Base-by-base conservation (phyloP, 2,113 vertebrate species). In the Zingel zingel region DNA sequence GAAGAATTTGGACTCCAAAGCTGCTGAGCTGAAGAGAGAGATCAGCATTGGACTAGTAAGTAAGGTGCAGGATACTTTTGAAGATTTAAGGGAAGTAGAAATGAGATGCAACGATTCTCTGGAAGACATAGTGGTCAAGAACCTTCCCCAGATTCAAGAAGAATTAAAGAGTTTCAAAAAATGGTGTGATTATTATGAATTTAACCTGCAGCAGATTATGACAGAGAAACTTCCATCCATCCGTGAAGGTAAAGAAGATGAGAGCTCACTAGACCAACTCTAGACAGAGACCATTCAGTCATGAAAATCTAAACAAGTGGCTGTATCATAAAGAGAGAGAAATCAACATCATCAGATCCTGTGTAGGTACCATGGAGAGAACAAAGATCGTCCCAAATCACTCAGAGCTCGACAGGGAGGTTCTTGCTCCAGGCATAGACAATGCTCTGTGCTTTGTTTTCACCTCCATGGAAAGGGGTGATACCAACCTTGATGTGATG, bases 81-180 rank as follows among this genome's bases (percentile, higher is more conserved):
- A 75, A 30, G 33, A 76, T 0, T 21, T 87, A 0, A 1, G 3
- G 0, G 0, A 68, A 4, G 2, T 48, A 2, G 2, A 14, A 0
- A 72, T 63, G 15, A 33, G 61, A 3, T 91, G 77, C 59, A 91
- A 91, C 0, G 92, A 94, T 2, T 21, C 74, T 4, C 15, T 86
- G 33, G 64, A 18, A 0, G 51, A 72, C 9, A 8, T 1, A 30
- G 45, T 47, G 0, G n/a, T 4, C 0, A 16, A 33, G 6, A 1
- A 23, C 14, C 93, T 94, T 36, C 86, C 86, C 14, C 65, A 84
- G 8, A 53, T 91, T 14, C 14, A 30, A 1, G 12, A 27, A 1
- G 69, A 77, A 4, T 8, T 93, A 4, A 1, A 4, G 0, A 27
- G 1, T 1, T 92, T 94, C 58, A 15, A 70, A 14, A 2, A 33